Evolutionary conservation across 2,797 vertebrate species (phyloP), one percentile per base, ranked within the genome.

Genomic region (Euthynnus affinis): DNA sequence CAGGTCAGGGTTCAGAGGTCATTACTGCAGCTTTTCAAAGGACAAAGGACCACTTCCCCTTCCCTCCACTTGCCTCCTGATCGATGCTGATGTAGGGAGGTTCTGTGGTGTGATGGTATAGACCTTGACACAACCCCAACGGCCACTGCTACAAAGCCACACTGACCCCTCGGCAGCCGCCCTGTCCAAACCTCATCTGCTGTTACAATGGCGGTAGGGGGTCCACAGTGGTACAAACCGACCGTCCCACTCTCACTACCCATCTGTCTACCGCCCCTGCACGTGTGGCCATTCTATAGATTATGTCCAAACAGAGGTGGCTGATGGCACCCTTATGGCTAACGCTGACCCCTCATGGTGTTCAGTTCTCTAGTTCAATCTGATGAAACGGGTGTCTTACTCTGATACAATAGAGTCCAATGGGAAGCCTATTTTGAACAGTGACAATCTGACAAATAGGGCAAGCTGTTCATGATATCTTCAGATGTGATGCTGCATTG

Each of bases 1-100:
- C 46, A 86, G 81, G 93, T 93, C 93, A 95, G 76, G 91, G 95
- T 93, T 95, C 93, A 93, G 88, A 94, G 94, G 94, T 96, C 92
- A 91, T 92, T 92, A 76, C 91, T 94, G 93, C 93, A 91, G 93
- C 85, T 93, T 93, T 94, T 91, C 83, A 1, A 91, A 29, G 27
- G 91, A 96, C 95, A 96, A 96, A 91, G 91, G 86, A 87, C 83
- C 87, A 93, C 90, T 93, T 93, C 91, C 92, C 91, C 63, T 93
- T 90, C 76, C 89, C 87, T 92, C 86, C 91, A 90, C 88, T 91
- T 89, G 59, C 88, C 83, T 91, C 81, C 90, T 92, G 89, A 94
- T 95, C 83, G 91, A 92, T 89, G 88, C 89, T 82, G 83, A 87
- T 87, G 73, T 80, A 80, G 76, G 57, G 76, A 83, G 88, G 78